Evolutionary conservation across 2,888 invertebrate species (phyloP).

Genomic region (Melinopterus prodromus): DNA sequence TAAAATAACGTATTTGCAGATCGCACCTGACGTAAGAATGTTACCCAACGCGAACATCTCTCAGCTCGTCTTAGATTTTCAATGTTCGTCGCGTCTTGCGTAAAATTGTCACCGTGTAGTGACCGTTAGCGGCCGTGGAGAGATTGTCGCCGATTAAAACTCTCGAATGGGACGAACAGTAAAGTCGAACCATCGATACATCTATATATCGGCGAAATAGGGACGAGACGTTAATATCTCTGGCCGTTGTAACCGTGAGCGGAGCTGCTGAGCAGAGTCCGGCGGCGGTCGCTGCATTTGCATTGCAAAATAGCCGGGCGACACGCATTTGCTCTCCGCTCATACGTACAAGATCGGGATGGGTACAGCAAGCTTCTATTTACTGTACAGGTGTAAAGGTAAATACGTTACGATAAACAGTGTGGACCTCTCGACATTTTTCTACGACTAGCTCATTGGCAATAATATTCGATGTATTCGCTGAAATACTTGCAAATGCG

Average conservation of each 20-base stretch:
- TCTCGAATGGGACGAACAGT: background rate
- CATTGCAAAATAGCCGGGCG: background rate
- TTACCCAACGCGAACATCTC: background rate
- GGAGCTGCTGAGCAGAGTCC: background rate
- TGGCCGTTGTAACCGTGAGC: background rate
- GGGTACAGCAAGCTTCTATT: conserved; percentile 4
- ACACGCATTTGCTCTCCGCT: background rate
- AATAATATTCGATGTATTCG: too few relatives aligned
- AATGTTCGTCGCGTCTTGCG: background rate
- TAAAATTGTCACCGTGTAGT: background rate
- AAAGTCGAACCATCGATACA: background rate
- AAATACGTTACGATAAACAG: background rate
- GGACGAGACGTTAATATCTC: conserved; percentile 4
- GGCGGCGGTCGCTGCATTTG: background rate
- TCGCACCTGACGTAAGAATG: background rate
- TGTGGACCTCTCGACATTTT: too few relatives aligned
- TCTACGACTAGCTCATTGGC: too few relatives aligned
- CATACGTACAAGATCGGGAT: conserved; percentile 4
- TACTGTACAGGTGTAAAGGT: background rate
- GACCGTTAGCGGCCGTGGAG: background rate
- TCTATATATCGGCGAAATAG: background rate
- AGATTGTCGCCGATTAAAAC: background rate
- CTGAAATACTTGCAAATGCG: too few relatives aligned
- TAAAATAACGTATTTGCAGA: background rate
- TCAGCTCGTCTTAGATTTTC: background rate